Conservation (phyloP, 2,113 vertebrate genomes). For the Phainopepla nitens region DNA sequence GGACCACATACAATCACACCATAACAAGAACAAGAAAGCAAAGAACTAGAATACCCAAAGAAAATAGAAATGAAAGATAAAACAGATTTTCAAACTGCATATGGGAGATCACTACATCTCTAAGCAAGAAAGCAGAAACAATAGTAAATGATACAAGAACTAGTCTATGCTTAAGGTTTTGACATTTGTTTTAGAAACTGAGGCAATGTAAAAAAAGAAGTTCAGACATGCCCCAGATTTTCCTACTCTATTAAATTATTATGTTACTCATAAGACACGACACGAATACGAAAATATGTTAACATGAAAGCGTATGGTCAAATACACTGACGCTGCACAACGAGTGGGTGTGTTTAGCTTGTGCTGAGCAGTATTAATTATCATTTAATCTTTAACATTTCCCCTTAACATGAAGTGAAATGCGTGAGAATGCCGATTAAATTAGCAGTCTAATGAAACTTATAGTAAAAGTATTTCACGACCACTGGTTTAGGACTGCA, state of each 20-base stretch:
- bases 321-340: constrained; percentile 2
- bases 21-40: neutral
- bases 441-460: neutral
- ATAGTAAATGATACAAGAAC: neutral
- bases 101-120: neutral
- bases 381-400: neutral
- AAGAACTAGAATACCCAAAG: neutral
- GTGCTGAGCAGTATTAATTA: neutral
- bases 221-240: neutral
- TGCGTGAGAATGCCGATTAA: neutral
- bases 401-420: neutral
- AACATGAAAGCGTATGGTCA: constrained; percentile 21
- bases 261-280: neutral
- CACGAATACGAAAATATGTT: neutral
- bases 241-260: neutral
- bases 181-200: neutral
- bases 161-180: neutral
- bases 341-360: neutral
- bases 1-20: neutral
- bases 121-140: neutral
- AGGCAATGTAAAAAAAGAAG: neutral
- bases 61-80: neutral
- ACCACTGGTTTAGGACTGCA: neutral
- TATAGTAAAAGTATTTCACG: neutral
- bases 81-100: neutral